These are phyloP conservation scores for Strigamia maritima DNA, from an alignment of 2,888 invertebrate genomes.

Conservation along the genomic window DNA sequence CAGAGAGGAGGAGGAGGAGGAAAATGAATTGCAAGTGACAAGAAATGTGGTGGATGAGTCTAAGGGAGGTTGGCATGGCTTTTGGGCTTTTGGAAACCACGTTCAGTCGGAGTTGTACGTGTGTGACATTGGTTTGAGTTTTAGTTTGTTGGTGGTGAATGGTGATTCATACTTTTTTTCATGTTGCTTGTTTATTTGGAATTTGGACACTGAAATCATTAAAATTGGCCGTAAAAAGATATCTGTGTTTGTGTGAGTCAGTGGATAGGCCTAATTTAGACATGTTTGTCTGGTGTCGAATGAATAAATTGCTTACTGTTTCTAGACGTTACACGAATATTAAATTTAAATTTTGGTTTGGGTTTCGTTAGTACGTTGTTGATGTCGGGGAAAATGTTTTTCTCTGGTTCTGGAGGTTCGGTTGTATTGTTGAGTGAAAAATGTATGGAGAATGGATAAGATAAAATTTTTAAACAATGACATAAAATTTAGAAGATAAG, in stretches of 20 bases:
- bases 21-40: slow-evolving; percentile 18
- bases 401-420: too few relatives aligned
- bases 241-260: not conserved
- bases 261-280: slow-evolving; percentile 7
- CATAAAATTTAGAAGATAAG: too few relatives aligned
- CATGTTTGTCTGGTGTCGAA: not conserved
- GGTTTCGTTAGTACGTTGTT: not conserved
- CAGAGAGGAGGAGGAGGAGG: not conserved
- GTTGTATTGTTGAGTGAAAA: too few relatives aligned
- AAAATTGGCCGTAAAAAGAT: slow-evolving; percentile 23
- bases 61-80: not conserved
- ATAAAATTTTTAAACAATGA: too few relatives aligned
- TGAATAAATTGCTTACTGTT: not conserved
- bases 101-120: not conserved
- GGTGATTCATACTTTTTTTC: not conserved
- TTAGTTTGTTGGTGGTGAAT: not conserved
- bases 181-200: not conserved
- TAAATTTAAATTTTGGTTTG: not conserved
- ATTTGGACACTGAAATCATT: slow-evolving; percentile 12
- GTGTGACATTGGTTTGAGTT: not conserved
- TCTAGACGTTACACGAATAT: not conserved
- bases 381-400: too few relatives aligned
- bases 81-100: not conserved
- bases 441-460: too few relatives aligned
- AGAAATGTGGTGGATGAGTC: slow-evolving; percentile 5